These are phyloP conservation scores for Columba livia DNA, from an alignment of 2,113 vertebrate species.

Conservation along the genomic window DNA sequence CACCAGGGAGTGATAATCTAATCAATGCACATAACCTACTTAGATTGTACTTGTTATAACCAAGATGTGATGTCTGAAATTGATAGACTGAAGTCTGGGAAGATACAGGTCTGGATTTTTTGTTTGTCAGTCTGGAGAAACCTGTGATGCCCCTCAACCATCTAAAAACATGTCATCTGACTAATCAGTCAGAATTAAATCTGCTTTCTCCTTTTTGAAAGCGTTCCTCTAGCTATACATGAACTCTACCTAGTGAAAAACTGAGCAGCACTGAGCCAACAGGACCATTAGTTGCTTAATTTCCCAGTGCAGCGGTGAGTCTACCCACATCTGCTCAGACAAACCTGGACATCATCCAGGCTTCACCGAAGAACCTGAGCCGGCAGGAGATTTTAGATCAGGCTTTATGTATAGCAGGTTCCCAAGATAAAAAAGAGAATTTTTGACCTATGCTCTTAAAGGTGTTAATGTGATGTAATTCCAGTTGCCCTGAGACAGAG, in stretches of 20 bases:
- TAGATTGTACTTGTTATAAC: not conserved
- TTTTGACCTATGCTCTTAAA: conserved; percentile 28
- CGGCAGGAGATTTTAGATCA: not conserved
- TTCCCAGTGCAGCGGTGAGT: fast-evolving
- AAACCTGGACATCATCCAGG: not conserved
- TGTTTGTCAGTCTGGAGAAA: not conserved
- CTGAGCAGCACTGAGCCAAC: not conserved
- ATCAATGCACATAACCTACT: not conserved
- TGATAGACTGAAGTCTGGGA: not conserved
- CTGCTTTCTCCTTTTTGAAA: not conserved
- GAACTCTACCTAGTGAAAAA: not conserved
- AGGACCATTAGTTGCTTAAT: not conserved
- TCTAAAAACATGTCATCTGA: not conserved
- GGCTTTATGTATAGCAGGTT: not conserved
- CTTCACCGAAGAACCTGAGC: not conserved
- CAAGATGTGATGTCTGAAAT: not conserved
- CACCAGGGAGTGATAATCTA: not conserved
- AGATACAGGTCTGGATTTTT: not conserved
- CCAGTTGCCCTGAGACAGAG: not conserved
- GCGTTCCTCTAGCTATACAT: not conserved
- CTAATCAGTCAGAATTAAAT: not conserved
- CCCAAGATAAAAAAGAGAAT: not conserved
- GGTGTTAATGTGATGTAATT: conserved; percentile 55
- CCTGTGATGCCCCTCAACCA: not conserved
- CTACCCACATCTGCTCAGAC: not conserved